Evolutionary conservation across 1,140 invertebrate species (phyloP), one percentile per base, ranked within the genome.

Genomic region (Drosophila tsacasi): DNA sequence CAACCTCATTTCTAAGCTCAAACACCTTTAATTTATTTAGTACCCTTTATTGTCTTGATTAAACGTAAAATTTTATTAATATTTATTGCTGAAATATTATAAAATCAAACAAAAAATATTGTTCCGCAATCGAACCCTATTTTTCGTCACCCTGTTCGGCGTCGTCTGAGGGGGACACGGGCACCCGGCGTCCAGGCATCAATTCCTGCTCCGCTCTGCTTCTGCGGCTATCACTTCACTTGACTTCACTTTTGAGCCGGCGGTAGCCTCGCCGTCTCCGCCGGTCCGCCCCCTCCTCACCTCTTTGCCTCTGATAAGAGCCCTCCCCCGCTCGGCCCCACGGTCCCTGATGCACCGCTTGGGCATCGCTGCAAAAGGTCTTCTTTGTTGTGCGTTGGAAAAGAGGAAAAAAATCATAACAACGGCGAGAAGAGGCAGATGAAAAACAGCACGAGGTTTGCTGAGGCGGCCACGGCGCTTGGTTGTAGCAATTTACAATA

Each of bases 381-480:
- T 89, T 90, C 85, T 89, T 89, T 89, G 84, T 89, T 89, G 85
- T 50, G 78, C 75, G 74, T 67, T 73, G 82, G 67, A 73, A 72
- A 73, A 73, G 67, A 63, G 59, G 60, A 72, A 83, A 81, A 81
- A 78, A 84, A 84, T 67, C 64, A 73, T 37, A 59, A 72, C 66
- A 66, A 39, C 40, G 27, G 27, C 58, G 25, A 40, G 54, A 66
- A 66, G 74, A 42, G 42, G 58, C 37, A 39, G 39, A 46, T 75
- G 65, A 50, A 77, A 85, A 87, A 65, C 84, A 89, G 84, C 84
- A 87, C 83, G 83, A 87, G 84, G 84, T 83, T 87, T 83, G 77
- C 66, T 71, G 65, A 81, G 83, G 83, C 83, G 80, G 83, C 83
- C 75, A 79, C 83, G 80, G 74, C 76, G 76, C 76, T 78, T 87